Conservation (phyloP, 2,113 vertebrate species). For the Megalops atlanticus region DNA sequence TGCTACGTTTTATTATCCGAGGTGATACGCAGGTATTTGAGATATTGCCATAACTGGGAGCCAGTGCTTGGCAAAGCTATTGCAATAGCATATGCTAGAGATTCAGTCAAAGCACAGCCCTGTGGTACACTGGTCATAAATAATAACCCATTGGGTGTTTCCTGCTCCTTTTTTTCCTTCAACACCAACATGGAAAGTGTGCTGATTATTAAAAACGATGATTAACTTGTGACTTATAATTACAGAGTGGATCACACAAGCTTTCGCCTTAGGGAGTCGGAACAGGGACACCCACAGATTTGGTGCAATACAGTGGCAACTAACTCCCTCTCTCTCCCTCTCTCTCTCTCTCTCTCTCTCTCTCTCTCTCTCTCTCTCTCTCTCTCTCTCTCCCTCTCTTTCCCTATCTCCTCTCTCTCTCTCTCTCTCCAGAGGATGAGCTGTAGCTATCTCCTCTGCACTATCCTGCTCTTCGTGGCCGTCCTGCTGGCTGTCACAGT, state of each 20-base stretch:
- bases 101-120: background rate
- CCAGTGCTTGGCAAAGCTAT: background rate
- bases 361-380: background rate
- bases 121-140: background rate
- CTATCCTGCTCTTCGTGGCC: conserved; percentile 87
- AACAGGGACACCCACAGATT: background rate
- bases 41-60: background rate
- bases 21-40: background rate
- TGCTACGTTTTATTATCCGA: background rate
- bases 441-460: conserved; percentile 88
- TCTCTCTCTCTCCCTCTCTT: background rate
- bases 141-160: background rate
- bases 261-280: background rate
- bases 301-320: background rate
- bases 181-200: background rate
- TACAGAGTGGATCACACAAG: background rate
- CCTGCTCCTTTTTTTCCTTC: background rate
- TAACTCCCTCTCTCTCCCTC: background rate
- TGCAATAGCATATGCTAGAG: background rate
- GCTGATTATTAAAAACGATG: background rate
- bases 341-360: background rate
- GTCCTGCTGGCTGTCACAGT: conserved; percentile 87
- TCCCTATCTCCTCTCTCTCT: conserved; percentile 16
- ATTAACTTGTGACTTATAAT: background rate
- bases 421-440: conserved; percentile 78